These are phyloP conservation scores for Petrocephalus microphthalmus DNA, from an alignment of 2,113 vertebrate genomes.

Conservation along the genomic window DNA sequence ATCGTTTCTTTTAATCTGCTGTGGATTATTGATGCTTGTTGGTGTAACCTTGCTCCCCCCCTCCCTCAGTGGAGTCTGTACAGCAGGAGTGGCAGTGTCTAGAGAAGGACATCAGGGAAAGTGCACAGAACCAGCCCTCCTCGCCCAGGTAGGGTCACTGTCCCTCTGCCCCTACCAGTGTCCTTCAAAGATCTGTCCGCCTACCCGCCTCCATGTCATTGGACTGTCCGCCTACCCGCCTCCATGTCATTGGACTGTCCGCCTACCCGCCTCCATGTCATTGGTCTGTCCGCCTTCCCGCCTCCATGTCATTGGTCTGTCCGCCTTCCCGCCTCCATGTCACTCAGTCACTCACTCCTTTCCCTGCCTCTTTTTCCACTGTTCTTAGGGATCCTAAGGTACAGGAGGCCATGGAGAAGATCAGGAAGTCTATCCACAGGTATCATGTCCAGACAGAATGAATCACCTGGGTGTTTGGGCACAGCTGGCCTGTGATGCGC, in stretches of 20 bases:
- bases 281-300: not conserved
- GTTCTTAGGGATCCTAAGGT: constrained; percentile 42
- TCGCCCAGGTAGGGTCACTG: constrained; percentile 41
- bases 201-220: not conserved
- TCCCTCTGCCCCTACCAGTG: not conserved
- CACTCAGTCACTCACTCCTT: not conserved
- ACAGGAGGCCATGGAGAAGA: constrained; percentile 40
- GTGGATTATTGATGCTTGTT: not conserved
- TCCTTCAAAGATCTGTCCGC: not conserved
- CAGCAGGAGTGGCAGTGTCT: constrained; percentile 47
- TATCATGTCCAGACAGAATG: constrained; percentile 16
- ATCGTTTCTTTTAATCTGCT: not conserved
- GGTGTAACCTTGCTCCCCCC: not conserved
- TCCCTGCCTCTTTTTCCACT: constrained; percentile 7
- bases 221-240: not conserved
- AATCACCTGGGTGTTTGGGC: not conserved
- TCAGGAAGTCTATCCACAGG: constrained; percentile 52
- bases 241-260: not conserved
- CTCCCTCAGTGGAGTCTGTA: constrained; percentile 47
- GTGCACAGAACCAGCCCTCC: constrained; percentile 18
- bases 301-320: not conserved
- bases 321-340: not conserved
- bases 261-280: not conserved
- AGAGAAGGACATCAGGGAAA: constrained; percentile 37
- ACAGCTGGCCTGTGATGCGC: not conserved